Evolutionary conservation across 2,113 vertebrate genomes (phyloP).

Genomic region (Talpa occidentalis): DNA sequence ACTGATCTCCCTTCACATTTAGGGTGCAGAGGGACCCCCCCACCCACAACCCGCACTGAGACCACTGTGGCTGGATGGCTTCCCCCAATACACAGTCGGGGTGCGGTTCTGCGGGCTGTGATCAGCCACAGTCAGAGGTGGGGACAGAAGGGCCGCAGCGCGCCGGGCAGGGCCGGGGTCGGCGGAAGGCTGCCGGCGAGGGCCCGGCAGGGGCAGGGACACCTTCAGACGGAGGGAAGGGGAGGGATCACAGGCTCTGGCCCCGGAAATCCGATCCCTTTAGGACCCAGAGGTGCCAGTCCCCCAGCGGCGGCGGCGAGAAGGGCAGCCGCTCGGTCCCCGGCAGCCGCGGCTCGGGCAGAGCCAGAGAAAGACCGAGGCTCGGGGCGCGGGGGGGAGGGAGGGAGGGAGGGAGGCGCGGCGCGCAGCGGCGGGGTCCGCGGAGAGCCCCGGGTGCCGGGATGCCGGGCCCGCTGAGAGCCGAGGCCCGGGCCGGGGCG

Average conservation of each 20-base stretch:
- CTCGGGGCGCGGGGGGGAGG: constrained; percentile 77
- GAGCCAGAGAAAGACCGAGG: constrained; percentile 79
- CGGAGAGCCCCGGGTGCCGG: constrained; percentile 71
- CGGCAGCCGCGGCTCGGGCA: constrained; percentile 74
- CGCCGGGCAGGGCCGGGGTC: background rate
- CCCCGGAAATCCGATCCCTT: constrained; percentile 81
- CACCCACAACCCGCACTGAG: background rate
- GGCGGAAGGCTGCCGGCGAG: background rate
- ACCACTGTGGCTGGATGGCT: background rate
- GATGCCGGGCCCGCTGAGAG: constrained; percentile 68
- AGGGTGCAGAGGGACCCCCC: background rate
- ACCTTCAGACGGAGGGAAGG: constrained; percentile 60
- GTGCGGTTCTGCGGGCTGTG: background rate
- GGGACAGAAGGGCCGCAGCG: background rate
- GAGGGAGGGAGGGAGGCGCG: constrained; percentile 77
- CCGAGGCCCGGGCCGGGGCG: constrained; percentile 64
- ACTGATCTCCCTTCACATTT: background rate
- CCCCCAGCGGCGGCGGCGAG: constrained; percentile 81
- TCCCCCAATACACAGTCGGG: background rate
- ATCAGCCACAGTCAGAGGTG: background rate
- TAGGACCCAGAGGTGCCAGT: constrained; percentile 83
- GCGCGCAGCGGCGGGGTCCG: constrained; percentile 66
- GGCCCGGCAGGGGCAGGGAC: background rate
- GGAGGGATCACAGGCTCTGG: constrained; percentile 71
- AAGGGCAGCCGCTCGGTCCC: constrained; percentile 77